A percentile compares a stretch with the other conserved stretches of the same genome.
Conservation (phyloP, 2,113 vertebrate species). For the Dolichallabes microphthalmus region DNA sequence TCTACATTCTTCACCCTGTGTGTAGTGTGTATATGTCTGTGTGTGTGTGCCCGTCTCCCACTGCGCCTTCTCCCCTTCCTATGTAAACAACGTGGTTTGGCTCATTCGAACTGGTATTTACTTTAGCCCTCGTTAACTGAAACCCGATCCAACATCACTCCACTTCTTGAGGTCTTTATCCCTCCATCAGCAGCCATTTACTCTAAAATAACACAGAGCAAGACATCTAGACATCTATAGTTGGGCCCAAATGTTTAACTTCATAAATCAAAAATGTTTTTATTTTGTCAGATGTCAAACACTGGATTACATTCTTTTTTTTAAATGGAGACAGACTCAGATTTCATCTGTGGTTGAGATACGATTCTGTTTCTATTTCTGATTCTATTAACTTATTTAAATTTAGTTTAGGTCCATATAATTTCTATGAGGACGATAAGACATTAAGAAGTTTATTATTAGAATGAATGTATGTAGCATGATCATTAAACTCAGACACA, state of each 20-base stretch:
- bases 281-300: slow-evolving; percentile 9
- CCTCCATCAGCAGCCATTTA: slow-evolving; percentile 24
- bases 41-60: slow-evolving; percentile 11
- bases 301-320: neutral
- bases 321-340: neutral
- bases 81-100: slow-evolving; percentile 47
- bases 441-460: neutral
- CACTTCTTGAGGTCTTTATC: slow-evolving; percentile 39
- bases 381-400: neutral
- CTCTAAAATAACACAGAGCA: slow-evolving; percentile 45
- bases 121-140: slow-evolving; percentile 51
- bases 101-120: slow-evolving; percentile 34
- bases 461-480: neutral
- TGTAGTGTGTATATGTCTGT: neutral
- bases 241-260: slow-evolving; percentile 1
- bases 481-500: neutral
- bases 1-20: neutral
- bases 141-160: slow-evolving; percentile 45
- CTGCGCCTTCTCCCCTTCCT: slow-evolving; percentile 38
- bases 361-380: too few species aligned
- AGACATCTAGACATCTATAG: slow-evolving; percentile 17
- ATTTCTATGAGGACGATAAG: neutral
- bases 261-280: slow-evolving; percentile 4
- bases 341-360: neutral
- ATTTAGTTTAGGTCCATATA: neutral